Evolutionary conservation across 2,888 invertebrate genomes (phyloP), one percentile per base, ranked within the genome.

Genomic region (Caprella mutica): DNA sequence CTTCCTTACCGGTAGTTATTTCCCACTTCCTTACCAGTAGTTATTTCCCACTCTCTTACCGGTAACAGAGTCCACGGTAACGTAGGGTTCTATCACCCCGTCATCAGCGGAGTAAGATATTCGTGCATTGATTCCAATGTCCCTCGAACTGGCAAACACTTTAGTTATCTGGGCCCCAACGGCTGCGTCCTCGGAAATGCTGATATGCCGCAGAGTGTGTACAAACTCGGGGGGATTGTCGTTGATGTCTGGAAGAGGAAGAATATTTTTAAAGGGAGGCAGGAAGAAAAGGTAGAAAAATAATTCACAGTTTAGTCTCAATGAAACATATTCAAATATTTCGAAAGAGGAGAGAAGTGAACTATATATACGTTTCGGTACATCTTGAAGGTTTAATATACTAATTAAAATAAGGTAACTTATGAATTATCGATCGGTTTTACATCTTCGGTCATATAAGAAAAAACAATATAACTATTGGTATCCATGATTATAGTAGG

Each of bases 181-280:
- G 2, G 83, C 77, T 67, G 83, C 81, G 65, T 73, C 74, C 76
- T 94, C 93, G 1, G 84, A 79, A 27, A 90, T 82, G 40, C 78
- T 75, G 21, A 85, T 84, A 67, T 79, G 80, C 73, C 93, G 94
- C 66, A 82, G 81, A 68, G 83, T 84, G 61, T 84, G 81, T 46
- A 74, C 83, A 73, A 97, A 97, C 74, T 89, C 89, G 9, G 97
- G 97, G 26, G 93, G 91, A 77, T 94, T 94, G 74, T 96, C 94
- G 67, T 77, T 93, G 65, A 92, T 87, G 73, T 94, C 93, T 65
- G 54, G n/a, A n/a, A 19, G 19, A 19, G 19, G 38, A 38, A 19
- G 19, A 19, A 38, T n/a, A 38, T n/a, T 17, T n/a, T 17, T n/a
- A 38, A 19, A 38, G 38, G 19, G 38, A 38, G 38, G 19, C 17